Conservation (phyloP, 2,888 invertebrate species). For the Chrysolina oricalcia region DNA sequence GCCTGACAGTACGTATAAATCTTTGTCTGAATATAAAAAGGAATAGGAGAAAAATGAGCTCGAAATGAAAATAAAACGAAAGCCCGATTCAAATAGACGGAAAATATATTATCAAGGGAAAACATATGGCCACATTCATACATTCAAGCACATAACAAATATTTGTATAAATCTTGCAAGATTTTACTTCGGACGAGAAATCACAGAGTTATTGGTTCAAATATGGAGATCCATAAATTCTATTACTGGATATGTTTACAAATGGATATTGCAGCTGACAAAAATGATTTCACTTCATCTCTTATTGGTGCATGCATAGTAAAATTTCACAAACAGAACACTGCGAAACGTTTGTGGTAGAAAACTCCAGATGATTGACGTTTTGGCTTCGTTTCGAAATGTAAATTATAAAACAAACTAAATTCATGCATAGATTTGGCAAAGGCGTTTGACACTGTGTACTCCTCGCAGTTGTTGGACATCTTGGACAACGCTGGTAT, state of each 20-base stretch:
- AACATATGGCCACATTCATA: constrained; percentile 64
- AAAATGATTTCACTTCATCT: background rate
- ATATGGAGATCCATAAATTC: constrained; percentile 5
- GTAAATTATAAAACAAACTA: no score
- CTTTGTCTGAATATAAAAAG: constrained; percentile 71
- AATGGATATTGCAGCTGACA: background rate
- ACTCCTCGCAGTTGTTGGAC: no score
- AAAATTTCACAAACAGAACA: no score
- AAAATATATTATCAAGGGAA: constrained; percentile 69
- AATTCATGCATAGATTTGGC: no score
- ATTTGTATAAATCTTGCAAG: constrained; percentile 46
- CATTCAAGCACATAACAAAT: constrained; percentile 57
- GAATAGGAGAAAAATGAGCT: constrained; percentile 71
- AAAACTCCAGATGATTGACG: no score
- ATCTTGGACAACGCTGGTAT: no score
- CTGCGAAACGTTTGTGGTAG: no score
- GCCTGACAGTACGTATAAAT: constrained; percentile 71
- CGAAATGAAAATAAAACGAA: constrained; percentile 71
- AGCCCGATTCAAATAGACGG: constrained; percentile 69
- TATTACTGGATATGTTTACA: background rate
- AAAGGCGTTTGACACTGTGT: no score
- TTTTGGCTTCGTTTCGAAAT: no score
- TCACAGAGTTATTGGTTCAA: constrained; percentile 32
- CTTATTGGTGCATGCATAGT: background rate
- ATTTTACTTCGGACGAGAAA: constrained; percentile 31